Evolutionary conservation across 1,140 invertebrate genomes (phyloP).

Genomic region (Procambarus virginalis): DNA sequence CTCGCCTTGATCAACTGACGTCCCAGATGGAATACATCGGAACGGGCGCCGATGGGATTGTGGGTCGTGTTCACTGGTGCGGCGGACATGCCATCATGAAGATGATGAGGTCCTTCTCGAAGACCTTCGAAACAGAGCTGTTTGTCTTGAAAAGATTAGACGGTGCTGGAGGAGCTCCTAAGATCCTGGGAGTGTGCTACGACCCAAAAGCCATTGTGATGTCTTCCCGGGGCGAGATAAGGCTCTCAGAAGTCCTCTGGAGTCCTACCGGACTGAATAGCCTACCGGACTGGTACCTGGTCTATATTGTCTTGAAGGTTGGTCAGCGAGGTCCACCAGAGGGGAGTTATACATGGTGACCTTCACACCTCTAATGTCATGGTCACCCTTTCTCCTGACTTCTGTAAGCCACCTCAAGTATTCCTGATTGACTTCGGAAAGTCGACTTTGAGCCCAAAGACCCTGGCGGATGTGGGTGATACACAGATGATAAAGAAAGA

Average conservation of each 20-base stretch:
- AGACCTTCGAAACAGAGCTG: background rate
- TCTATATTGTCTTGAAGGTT: background rate
- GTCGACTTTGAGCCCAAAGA: background rate
- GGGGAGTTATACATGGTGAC: background rate
- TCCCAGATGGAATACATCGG: background rate
- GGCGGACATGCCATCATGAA: background rate
- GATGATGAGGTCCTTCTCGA: background rate
- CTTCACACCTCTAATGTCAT: background rate
- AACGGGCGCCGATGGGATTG: background rate
- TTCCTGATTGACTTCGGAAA: background rate
- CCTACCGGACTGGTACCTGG: background rate
- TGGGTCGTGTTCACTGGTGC: background rate
- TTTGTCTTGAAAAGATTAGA: background rate
- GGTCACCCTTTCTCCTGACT: background rate
- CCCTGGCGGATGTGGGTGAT: no score
- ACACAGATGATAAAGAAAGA: no score
- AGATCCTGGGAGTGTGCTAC: background rate
- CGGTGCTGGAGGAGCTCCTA: background rate
- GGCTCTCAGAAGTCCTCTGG: no score
- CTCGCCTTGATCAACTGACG: background rate
- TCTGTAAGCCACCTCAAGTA: background rate
- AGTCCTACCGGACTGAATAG: background rate
- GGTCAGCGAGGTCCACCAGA: background rate
- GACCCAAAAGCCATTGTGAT: background rate
- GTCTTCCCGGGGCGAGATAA: background rate